Base-by-base conservation (phyloP, 1,140 invertebrate genomes). In the Aporrectodea caliginosa region DNA sequence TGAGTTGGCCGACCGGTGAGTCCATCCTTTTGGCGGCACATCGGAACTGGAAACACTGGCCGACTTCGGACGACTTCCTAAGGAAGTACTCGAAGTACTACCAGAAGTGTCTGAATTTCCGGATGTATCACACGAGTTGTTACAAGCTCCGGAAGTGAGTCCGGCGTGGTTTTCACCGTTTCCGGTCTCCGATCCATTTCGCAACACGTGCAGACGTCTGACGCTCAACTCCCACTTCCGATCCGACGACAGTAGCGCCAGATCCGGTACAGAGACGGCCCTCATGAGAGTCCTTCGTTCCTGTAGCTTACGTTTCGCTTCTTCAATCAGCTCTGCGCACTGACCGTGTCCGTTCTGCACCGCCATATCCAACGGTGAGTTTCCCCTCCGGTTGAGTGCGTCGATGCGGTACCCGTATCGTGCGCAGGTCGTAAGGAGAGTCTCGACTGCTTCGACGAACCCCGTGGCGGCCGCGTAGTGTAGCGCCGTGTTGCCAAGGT, bases 401-500 rank as follows among this genome's bases (percentile, higher is more conserved):
- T 58, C 43, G 43, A 58, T 58, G 43, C 43, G 43, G 6, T 12
- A 58, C 43, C 43, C 22, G 43, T 58, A 58, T 22, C 43, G 43
- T 12, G 22, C 43, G 43, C 43, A 58, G 43, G 43, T 58, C 6
- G 22, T 22, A 22, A 58, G 43, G 6, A 87, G 71, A 1, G 83
- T 75, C 30, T 80, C 34, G 14, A 84, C 81, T 22, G 85, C 74
- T 6, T 79, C 75, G n/a, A 78, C 58, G 75, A 84, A 84, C 12
- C 84, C 85, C 16, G 83, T 80, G 58, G 81, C 78, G 12, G 84
- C 83, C 22, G 85, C 84, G 78, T 86, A 87, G 76, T 87, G 86
- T n/a, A 87, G 82, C 1, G 84, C 83, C 0, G 85, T 86, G 77
- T 86, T 86, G 2, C 86, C 86, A 70, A 81, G 80, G 77, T 78